Percentiles rank a stretch among this genome's conserved stretches.
phyloP scores from a whole-genome alignment of 1,140 invertebrate species.

The Aporrectodea caliginosa region DNA sequence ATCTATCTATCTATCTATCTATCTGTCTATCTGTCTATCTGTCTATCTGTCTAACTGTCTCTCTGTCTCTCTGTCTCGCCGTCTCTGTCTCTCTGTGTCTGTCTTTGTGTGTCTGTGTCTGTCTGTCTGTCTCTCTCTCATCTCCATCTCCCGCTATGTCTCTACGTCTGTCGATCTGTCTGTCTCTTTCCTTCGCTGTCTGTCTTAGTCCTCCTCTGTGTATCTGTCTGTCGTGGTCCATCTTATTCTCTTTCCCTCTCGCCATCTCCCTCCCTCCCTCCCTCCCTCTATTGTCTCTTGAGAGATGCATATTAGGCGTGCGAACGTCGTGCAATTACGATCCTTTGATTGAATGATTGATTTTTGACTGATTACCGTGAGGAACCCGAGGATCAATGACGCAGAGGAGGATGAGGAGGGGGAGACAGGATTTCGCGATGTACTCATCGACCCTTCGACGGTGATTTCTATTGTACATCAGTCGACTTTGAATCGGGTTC shows the following conservation, averaged over 20 bases:
- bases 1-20: conserved; percentile 3
- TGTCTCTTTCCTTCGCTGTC: not conserved
- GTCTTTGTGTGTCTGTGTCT: not conserved
- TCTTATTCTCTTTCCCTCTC: not conserved
- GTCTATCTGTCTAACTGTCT: not conserved
- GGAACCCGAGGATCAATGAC: no score
- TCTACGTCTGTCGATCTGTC: not conserved
- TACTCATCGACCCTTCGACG: no score
- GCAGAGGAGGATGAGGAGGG: no score
- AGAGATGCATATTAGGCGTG: no score
- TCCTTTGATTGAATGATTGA: no score
- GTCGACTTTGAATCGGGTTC: no score
- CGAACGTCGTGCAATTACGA: no score
- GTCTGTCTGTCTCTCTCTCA: not conserved
- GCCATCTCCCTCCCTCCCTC: not conserved
- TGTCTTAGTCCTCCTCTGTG: no score
- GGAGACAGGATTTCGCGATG: no score
- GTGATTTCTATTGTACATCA: no score
- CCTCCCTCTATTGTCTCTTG: no score
- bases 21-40: conserved; percentile 6
- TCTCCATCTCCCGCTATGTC: not conserved
- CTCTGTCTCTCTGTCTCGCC: not conserved
- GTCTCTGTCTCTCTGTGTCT: not conserved
- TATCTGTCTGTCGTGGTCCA: not conserved
- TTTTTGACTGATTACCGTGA: no score